Conservation (phyloP, 2,888 invertebrate genomes). For the Platycheirus albimanus region DNA sequence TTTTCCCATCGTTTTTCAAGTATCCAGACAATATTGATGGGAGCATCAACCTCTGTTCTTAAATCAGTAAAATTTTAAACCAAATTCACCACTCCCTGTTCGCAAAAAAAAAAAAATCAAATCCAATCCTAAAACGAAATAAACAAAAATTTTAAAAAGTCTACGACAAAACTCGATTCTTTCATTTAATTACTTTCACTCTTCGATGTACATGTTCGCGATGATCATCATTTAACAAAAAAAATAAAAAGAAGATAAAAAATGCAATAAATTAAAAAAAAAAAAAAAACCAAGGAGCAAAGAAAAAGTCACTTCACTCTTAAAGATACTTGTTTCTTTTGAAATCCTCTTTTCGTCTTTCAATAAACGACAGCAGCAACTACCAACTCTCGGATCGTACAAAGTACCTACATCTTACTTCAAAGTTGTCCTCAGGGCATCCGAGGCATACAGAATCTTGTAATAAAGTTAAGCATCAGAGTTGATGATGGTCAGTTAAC, state of each 20-base stretch:
- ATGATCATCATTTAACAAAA: slow-evolving; percentile 32
- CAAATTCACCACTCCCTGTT: background rate
- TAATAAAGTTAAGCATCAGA: slow-evolving; percentile 61
- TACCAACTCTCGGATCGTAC: background rate
- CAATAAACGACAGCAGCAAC: background rate
- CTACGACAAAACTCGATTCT: slow-evolving; percentile 25
- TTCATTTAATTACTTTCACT: slow-evolving; percentile 70
- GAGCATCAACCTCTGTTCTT: too few relatives aligned
- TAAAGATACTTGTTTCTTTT: slow-evolving; percentile 49
- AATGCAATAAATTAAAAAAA: slow-evolving; percentile 53
- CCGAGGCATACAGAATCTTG: slow-evolving; percentile 58
- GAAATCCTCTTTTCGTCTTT: slow-evolving; percentile 38
- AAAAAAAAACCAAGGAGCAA: slow-evolving; percentile 7
- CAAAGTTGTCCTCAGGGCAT: slow-evolving; percentile 55
- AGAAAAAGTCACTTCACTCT: slow-evolving; percentile 55
- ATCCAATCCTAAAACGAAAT: background rate
- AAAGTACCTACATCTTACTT: slow-evolving; percentile 18
- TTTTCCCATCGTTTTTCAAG: too few relatives aligned
- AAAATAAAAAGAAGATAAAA: slow-evolving; percentile 12
- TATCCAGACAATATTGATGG: too few relatives aligned
- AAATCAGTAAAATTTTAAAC: too few relatives aligned
- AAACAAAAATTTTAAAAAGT: background rate
- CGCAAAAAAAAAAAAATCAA: slow-evolving; percentile 3
- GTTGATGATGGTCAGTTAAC: slow-evolving; percentile 64
- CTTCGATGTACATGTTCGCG: slow-evolving; percentile 25